Conservation (phyloP, 2,113 vertebrate genomes). For the Uria lomvia region DNA sequence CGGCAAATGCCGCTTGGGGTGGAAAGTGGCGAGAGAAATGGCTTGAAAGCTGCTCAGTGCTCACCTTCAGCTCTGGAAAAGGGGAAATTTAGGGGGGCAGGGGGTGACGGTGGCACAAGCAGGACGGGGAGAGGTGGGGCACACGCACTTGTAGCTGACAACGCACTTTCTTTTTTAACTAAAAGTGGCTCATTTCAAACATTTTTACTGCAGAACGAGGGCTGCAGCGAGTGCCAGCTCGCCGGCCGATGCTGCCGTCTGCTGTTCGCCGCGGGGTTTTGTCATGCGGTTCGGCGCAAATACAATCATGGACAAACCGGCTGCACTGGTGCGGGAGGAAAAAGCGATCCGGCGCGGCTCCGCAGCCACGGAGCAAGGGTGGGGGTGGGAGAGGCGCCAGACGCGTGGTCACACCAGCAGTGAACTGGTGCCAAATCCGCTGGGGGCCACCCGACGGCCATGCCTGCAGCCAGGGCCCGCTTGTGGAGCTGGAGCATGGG, state of each 20-base stretch:
- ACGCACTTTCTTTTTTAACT: not conserved
- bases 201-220: not conserved
- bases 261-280: not conserved
- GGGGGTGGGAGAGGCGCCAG: not conserved
- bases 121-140: accelerated
- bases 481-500: accelerated
- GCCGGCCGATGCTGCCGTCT: not conserved
- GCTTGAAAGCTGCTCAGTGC: not conserved
- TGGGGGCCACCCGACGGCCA: accelerated
- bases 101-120: accelerated
- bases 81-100: accelerated
- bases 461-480: not conserved
- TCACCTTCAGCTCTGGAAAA: no score
- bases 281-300: accelerated
- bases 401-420: accelerated
- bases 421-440: accelerated
- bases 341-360: accelerated
- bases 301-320: accelerated
- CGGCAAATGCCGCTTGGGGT: not conserved
- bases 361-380: accelerated
- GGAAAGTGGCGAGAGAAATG: not conserved
- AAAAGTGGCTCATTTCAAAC: not conserved
- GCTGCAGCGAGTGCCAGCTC: not conserved
- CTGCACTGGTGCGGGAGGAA: not conserved
- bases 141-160: not conserved